phyloP scores from a whole-genome alignment of 1,140 invertebrate genomes.

The Rhopalosiphum maidis region DNA sequence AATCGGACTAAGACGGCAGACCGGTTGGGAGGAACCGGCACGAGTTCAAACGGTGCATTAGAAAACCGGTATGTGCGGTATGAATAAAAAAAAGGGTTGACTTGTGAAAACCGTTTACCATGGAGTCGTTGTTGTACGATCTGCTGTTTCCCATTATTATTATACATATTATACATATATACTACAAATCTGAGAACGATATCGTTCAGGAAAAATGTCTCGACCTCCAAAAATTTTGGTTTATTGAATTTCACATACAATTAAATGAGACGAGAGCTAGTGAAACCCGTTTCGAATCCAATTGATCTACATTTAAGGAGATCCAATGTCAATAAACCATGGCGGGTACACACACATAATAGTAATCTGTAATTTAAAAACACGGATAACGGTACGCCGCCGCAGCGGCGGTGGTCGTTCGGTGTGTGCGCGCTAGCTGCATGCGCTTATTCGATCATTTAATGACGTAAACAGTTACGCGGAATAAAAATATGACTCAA shows the following conservation, averaged over 20 bases:
- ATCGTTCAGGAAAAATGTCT: not conserved
- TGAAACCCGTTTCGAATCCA: constrained; percentile 24
- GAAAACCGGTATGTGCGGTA: constrained; percentile 32
- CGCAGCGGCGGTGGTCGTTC: not conserved
- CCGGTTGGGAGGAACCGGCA: constrained; percentile 20
- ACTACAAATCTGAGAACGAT: not conserved
- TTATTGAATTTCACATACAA: constrained; percentile 12
- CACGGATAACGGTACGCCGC: constrained; percentile 30
- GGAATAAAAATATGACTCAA: constrained; percentile 3
- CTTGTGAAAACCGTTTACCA: not conserved
- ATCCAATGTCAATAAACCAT: constrained; percentile 46
- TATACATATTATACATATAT: not conserved
- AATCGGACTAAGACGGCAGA: not conserved
- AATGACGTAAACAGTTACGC: constrained; percentile 24
- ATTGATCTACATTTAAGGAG: constrained; percentile 12
- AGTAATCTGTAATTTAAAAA: constrained; percentile 31
- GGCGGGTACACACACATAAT: not conserved
- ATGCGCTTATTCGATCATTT: constrained; percentile 30
- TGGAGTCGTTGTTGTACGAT: not conserved
- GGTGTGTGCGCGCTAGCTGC: not conserved
- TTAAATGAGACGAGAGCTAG: not conserved
- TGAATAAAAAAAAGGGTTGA: constrained; percentile 19
- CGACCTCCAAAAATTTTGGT: not conserved
- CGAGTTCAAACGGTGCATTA: constrained; percentile 27
- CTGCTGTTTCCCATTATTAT: not conserved